A percentile compares a stretch with the other conserved stretches of the same genome.
These are phyloP conservation scores for Amblyjoppa proteus DNA, from an alignment of 2,888 invertebrate species.

Conservation along the genomic window DNA sequence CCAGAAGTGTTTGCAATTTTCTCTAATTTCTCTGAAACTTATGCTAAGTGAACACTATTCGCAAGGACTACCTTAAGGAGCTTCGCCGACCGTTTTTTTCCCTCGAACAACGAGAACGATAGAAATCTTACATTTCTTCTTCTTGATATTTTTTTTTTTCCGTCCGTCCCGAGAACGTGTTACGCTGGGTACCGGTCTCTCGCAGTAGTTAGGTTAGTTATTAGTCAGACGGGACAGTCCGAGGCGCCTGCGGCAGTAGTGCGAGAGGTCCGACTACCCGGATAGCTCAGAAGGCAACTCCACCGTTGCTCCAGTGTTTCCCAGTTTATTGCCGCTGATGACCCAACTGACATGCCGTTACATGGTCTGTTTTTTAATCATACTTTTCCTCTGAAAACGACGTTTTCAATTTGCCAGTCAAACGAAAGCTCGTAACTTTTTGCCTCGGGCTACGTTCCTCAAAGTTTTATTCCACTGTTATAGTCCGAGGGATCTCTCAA, in stretches of 20 bases:
- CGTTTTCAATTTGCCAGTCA: slow-evolving; percentile 25
- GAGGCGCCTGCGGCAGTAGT: not conserved
- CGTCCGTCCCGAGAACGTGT: not conserved
- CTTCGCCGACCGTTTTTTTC: slow-evolving; percentile 18
- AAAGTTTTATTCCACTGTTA: slow-evolving; percentile 54
- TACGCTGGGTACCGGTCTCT: not conserved
- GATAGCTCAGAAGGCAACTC: not conserved
- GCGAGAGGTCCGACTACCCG: not conserved
- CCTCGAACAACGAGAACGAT: no score
- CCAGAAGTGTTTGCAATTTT: no score
- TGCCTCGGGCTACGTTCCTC: slow-evolving; percentile 30
- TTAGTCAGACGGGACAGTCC: slow-evolving; percentile 1
- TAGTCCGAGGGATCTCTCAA: slow-evolving; percentile 29
- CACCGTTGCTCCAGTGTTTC: not conserved
- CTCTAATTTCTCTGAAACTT: no score
- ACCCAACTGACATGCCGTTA: slow-evolving; percentile 10
- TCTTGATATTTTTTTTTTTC: slow-evolving; percentile 2
- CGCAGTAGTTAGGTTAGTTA: slow-evolving; percentile 16
- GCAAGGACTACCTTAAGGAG: not conserved
- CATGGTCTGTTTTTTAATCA: not conserved
- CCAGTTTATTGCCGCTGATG: slow-evolving; percentile 1
- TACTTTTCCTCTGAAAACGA: slow-evolving; percentile 20
- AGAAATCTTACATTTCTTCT: not conserved
- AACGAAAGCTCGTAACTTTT: slow-evolving; percentile 43
- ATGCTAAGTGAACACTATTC: no score